Evolutionary conservation across 2,113 vertebrate genomes (phyloP).

Genomic region (Rostratula benghalensis): DNA sequence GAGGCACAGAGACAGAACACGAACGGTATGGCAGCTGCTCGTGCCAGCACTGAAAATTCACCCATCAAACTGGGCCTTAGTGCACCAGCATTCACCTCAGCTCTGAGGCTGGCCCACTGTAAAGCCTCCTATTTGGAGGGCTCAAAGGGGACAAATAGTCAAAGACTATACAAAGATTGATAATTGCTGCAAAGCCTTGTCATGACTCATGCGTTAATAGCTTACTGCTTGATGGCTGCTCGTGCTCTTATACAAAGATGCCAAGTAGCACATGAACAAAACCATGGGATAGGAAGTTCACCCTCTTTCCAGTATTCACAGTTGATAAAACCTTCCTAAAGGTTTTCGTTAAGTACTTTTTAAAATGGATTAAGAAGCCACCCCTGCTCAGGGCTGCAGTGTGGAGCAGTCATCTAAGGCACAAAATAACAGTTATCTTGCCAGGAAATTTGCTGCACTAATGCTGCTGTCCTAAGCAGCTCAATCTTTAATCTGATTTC

Average conservation of each 20-base stretch:
- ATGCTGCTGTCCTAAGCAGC: constrained; percentile 21
- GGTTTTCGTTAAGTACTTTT: neutral
- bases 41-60: neutral
- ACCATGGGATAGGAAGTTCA: neutral
- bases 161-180: neutral
- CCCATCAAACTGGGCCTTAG: neutral
- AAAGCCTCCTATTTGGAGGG: neutral
- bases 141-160: neutral
- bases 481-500: constrained; percentile 17
- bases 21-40: neutral
- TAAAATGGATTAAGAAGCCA: neutral
- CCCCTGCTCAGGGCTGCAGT: neutral
- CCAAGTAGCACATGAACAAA: constrained; percentile 1
- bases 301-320: neutral
- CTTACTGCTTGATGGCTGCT: neutral
- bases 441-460: constrained; percentile 18
- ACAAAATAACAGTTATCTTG: neutral
- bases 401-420: neutral
- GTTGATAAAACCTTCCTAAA: constrained; percentile 11
- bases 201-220: neutral
- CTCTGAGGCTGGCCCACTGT: neutral
- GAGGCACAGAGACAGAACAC: neutral
- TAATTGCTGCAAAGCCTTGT: constrained; percentile 2
- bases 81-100: neutral
- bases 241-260: neutral